Evolutionary conservation across 1,140 invertebrate genomes (phyloP), one percentile per base, ranked within the genome.

Genomic region (Drosophila burlai): DNA sequence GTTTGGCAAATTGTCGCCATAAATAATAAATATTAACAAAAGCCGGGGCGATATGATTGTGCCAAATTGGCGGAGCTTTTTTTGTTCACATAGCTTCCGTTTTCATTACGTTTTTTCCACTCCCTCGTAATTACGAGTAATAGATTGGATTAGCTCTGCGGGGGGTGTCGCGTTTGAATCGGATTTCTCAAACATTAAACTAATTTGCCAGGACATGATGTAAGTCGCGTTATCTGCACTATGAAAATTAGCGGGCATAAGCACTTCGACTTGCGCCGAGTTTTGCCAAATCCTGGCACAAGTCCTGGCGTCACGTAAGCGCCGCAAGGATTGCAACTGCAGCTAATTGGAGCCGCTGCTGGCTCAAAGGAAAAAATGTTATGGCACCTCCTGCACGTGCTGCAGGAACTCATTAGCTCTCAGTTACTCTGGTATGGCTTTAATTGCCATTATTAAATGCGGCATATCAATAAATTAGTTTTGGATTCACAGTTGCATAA

Each of bases 1-100:
- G 64, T 61, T 77, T 77, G 75, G 75, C 63, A 77, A 78, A 78
- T 69, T 78, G 74, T 78, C 75, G 75, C 75, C 64, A 69, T 78
- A 76, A 76, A 76, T 59, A 67, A 54, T 57, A 78, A 75, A 75
- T 75, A 75, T 75, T 75, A 75, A 75, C 72, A 75, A 75, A 75
- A 75, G 58, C 36, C 29, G 5, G 8, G 1, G 50, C 71, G 69
- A 75, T 74, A 74, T 29, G 58, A 74, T 63, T 74, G 69, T 55
- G 72, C 72, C 72, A 75, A 63, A 75, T 75, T 54, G 72, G 29
- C 21, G 1, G 16, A 4, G 16, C 47, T 60, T 55, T 75, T 38
- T 57, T 15, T 43, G 29, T 36, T n/a, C 11, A 3, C n/a, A 21
- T 11, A 9, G 16, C 42, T 75, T 40, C 24, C 38, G 47, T 60